Conservation (phyloP, 2,797 vertebrate species). For the Paedocypris micromegethes region DNA sequence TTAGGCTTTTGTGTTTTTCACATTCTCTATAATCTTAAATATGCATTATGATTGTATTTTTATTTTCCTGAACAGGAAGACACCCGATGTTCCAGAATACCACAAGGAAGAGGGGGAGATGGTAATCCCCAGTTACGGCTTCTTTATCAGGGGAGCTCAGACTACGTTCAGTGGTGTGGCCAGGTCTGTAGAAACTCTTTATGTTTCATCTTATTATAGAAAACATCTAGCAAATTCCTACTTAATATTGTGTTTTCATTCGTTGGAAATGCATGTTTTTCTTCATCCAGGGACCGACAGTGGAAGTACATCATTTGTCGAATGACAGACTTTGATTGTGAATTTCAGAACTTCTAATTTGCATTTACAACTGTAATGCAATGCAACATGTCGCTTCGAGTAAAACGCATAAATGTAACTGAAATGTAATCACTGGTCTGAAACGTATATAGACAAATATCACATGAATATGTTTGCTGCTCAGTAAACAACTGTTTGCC, state of each 20-base stretch:
- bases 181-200: conserved; percentile 69
- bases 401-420: neutral
- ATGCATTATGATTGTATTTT: conserved; percentile 10
- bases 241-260: neutral
- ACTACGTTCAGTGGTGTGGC: conserved; percentile 94
- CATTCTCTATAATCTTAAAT: neutral
- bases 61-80: conserved; percentile 70
- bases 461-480: neutral
- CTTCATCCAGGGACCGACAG: conserved; percentile 84
- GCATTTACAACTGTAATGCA: conserved; percentile 4
- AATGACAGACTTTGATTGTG: conserved; percentile 91
- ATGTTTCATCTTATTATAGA: neutral
- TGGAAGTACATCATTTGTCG: conserved; percentile 98
- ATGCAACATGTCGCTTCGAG: neutral
- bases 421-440: neutral
- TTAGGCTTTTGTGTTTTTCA: neutral
- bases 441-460: neutral
- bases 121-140: conserved; percentile 82
- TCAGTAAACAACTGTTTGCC: neutral
- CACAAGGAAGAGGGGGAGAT: conserved; percentile 86
- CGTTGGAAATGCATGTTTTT: neutral
- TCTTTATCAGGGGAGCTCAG: conserved; percentile 89
- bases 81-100: conserved; percentile 79
- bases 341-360: conserved; percentile 80
- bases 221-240: neutral